phyloP scores from a whole-genome alignment of 2,888 invertebrate species.

The Emmelina monodactyla region DNA sequence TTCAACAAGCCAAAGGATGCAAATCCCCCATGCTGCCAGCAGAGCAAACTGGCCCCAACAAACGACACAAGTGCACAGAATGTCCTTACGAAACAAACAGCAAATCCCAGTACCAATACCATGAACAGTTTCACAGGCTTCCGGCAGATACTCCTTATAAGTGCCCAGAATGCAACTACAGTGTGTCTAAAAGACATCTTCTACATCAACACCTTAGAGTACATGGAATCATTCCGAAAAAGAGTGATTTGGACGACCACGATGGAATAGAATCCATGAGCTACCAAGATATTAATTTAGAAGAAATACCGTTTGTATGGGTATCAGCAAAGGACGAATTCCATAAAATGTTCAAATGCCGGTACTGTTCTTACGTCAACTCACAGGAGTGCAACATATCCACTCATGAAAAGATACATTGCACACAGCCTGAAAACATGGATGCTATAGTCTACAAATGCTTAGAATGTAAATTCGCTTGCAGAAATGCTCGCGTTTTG shows the following conservation, averaged over 20 bases:
- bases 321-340: constrained; percentile 76
- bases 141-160: constrained; percentile 78
- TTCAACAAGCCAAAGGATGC: constrained; percentile 48
- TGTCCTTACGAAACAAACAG: constrained; percentile 89
- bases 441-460: constrained; percentile 70
- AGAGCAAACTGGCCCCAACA: constrained; percentile 28
- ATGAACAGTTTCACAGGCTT: constrained; percentile 81
- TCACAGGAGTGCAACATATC: constrained; percentile 80
- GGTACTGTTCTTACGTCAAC: constrained; percentile 85
- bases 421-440: constrained; percentile 49
- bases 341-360: constrained; percentile 84
- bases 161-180: constrained; percentile 83
- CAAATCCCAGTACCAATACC: constrained; percentile 86
- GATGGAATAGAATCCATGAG: constrained; percentile 22
- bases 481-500: constrained; percentile 74
- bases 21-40: constrained; percentile 35
- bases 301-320: constrained; percentile 78
- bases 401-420: constrained; percentile 86
- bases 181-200: constrained; percentile 80
- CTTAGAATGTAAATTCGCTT: constrained; percentile 81
- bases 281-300: constrained; percentile 22
- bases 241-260: constrained; percentile 48
- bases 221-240: constrained; percentile 66
- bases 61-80: constrained; percentile 78
- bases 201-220: constrained; percentile 85